Percentiles rank a stretch among this genome's conserved stretches.
phyloP scores from a whole-genome alignment of 2,113 vertebrate genomes.

The Oncorhynchus masou region DNA sequence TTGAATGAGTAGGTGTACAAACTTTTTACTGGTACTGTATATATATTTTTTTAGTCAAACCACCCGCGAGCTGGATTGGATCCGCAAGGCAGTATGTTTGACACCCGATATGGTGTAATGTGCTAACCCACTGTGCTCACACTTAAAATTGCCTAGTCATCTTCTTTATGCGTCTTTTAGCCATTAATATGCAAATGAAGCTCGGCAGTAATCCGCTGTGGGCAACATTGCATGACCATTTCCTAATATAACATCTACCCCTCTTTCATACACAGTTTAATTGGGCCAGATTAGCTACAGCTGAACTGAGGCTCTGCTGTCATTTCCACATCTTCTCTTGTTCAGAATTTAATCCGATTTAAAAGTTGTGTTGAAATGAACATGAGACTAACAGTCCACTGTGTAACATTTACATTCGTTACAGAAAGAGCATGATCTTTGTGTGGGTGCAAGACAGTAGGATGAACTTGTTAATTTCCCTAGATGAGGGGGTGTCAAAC shows the following conservation, averaged over 20 bases:
- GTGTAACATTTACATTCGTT: too few relatives aligned
- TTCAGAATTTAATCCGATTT: background rate
- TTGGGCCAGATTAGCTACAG: background rate
- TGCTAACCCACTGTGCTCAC: background rate
- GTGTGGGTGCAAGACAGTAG: too few relatives aligned
- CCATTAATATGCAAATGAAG: background rate
- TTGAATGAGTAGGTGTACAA: too few relatives aligned
- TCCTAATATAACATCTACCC: conserved; percentile 2
- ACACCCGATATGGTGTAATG: background rate
- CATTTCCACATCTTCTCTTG: background rate
- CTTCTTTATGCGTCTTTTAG: too few relatives aligned
- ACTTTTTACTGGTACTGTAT: too few relatives aligned
- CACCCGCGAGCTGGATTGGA: too few relatives aligned
- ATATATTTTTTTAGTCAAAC: too few relatives aligned
- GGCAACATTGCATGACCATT: background rate
- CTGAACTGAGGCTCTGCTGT: background rate
- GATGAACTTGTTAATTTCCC: too few relatives aligned
- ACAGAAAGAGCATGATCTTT: too few relatives aligned
- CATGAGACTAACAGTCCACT: background rate
- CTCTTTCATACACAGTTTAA: background rate
- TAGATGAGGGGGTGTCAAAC: too few relatives aligned
- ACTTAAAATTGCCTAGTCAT: background rate
- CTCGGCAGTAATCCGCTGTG: background rate
- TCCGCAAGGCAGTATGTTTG: too few relatives aligned
- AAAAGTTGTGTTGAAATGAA: background rate